Evolutionary conservation across 1,140 invertebrate genomes (phyloP).

Genomic region (Meloidogyne hapla): DNA sequence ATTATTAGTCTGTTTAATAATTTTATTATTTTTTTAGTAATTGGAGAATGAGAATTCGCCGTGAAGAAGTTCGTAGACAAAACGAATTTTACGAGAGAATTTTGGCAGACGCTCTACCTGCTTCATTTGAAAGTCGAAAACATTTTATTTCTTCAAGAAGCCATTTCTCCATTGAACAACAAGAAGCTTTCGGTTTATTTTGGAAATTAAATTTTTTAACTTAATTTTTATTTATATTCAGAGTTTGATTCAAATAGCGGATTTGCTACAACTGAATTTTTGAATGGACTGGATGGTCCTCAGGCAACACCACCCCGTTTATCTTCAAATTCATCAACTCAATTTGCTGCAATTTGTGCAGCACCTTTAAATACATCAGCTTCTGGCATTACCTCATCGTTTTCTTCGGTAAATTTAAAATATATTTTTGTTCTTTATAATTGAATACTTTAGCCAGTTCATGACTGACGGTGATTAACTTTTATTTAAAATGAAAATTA

Average conservation of each 20-base stretch:
- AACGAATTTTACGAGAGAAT: slow-evolving; percentile 52
- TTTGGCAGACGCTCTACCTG: slow-evolving; percentile 52
- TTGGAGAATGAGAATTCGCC: slow-evolving; percentile 47
- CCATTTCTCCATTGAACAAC: slow-evolving; percentile 41
- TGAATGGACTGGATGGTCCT: slow-evolving; percentile 9
- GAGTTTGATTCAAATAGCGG: slow-evolving; percentile 2
- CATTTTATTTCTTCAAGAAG: slow-evolving; percentile 47
- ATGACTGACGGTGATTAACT: too few species aligned
- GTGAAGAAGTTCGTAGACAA: slow-evolving; percentile 41
- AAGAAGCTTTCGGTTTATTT: slow-evolving; percentile 42
- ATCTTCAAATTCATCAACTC: slow-evolving; percentile 10
- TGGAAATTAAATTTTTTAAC: not conserved
- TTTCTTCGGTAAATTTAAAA: not conserved
- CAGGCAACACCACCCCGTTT: slow-evolving; percentile 1
- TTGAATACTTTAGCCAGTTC: too few species aligned
- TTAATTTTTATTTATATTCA: not conserved
- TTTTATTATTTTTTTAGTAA: slow-evolving; percentile 38
- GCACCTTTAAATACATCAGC: not conserved
- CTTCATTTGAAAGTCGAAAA: slow-evolving; percentile 46
- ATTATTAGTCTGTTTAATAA: too few species aligned
- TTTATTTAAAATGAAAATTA: too few species aligned
- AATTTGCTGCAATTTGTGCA: slow-evolving; percentile 23
- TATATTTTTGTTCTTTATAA: too few species aligned
- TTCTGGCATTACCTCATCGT: not conserved
- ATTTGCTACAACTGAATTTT: slow-evolving; percentile 4